Percentiles rank a stretch among this genome's conserved stretches.
Conservation (phyloP, 2,888 invertebrate species). For the Geotrupes spiniger region DNA sequence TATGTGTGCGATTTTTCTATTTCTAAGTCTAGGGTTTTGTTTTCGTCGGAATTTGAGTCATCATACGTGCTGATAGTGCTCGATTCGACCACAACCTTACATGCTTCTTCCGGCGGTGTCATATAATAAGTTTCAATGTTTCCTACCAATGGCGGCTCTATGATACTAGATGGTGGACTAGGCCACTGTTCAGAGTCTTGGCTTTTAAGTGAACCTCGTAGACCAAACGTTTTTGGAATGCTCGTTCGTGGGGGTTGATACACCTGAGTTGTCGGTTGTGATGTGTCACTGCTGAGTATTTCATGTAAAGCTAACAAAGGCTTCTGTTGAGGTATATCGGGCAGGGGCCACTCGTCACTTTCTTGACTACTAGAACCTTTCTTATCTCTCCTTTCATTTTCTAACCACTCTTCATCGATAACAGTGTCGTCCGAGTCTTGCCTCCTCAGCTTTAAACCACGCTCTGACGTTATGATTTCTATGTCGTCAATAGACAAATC, state of each 20-base stretch:
- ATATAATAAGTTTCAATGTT: conserved; percentile 79
- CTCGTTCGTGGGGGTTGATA: conserved; percentile 43
- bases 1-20: conserved; percentile 50
- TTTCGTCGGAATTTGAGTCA: conserved; percentile 65
- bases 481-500: conserved; percentile 74
- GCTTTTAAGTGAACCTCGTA: conserved; percentile 46
- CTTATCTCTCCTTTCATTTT: conserved; percentile 37
- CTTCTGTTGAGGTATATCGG: conserved; percentile 60
- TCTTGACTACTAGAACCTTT: conserved; percentile 61
- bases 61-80: conserved; percentile 58
- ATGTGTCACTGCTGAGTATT: conserved; percentile 48
- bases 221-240: conserved; percentile 48
- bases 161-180: conserved; percentile 70
- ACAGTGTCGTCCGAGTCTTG: conserved; percentile 51
- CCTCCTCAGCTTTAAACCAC: conserved; percentile 44
- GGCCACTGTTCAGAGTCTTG: conserved; percentile 81
- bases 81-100: conserved; percentile 73
- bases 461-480: conserved; percentile 50
- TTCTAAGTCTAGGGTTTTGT: conserved; percentile 63
- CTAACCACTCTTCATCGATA: conserved; percentile 49
- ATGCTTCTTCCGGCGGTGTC: conserved; percentile 74
- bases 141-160: conserved; percentile 70
- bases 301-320: conserved; percentile 47
- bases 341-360: conserved; percentile 72
- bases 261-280: conserved; percentile 47